Evolutionary conservation across 2,113 vertebrate genomes (phyloP), one percentile per base, ranked within the genome.

Genomic region (Chascanopsetta lugubris): DNA sequence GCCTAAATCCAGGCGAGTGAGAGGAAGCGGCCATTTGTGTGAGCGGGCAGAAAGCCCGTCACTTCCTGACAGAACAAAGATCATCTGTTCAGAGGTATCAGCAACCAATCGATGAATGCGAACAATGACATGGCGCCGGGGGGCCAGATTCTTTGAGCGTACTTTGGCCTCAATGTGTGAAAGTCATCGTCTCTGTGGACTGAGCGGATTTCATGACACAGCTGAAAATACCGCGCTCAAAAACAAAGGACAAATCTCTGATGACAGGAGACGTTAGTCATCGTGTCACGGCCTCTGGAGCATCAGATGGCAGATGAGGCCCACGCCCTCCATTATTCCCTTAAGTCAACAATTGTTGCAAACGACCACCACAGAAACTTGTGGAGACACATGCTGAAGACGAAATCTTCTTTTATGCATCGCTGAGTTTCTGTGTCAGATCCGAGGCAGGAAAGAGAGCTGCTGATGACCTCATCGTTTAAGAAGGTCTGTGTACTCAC

Each of bases 401-500:
- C 5, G 11, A 25, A 25, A 17, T 5, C 30, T 18, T 11, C 18
- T 49, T 70, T n/a, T 25, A 4, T 30, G 62, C 18, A 18, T 20
- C 21, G 26, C 22, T 6, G n/a, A n/a, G 11, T 25, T 40, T 18
- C 6, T 15, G 5, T 20, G 7, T 55, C n/a, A 11, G 18, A 18
- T 47, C 11, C 13, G 6, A 57, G 21, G 4, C 1, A 9, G 5
- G 26, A 8, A 24, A 13, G 0, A 0, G 2, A 12, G 29, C 27
- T 30, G 18, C 38, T 40, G 15, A 17, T 25, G 13, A 49, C 32
- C 2, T 50, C 22, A 10, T 0, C 21, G 24, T 8, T 32, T 1
- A 47, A 15, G 30, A 40, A 29, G 4, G 24, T 0, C 3, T 24
- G 2, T 49, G 20, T 47, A 94, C 96, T 95, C 91, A 99, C 97